Conservation (phyloP, 2,113 vertebrate genomes). For the Macaca fascicularis region T2T-MFA8v1.1 NC_088381.1:28737001-28737500, state of each 20-base stretch:
- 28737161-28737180: not conserved
- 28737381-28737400: conserved; percentile 67
- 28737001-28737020: not conserved
- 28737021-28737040: not conserved
- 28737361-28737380: conserved; percentile 98
- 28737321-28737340: conserved; percentile 96
- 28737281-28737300: conserved; percentile 99
- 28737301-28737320: conserved; percentile 97
- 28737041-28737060: not conserved
- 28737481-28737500: no score
- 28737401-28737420: not conserved
- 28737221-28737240: conserved; percentile 89
- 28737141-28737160: not conserved
- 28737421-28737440: not conserved
- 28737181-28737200: accelerated
- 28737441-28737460: not conserved
- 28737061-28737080: not conserved
- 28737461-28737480: no score
- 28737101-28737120: not conserved
- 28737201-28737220: not conserved
- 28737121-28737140: not conserved
- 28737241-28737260: conserved; percentile 99
- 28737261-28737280: conserved; percentile 99
- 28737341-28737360: conserved; percentile 96
- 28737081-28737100: not conserved